A percentile compares a stretch with the other conserved stretches of the same genome.
phyloP scores from a whole-genome alignment of 2,797 vertebrate genomes.

The Xiphorhynchus erythropygius region DNA sequence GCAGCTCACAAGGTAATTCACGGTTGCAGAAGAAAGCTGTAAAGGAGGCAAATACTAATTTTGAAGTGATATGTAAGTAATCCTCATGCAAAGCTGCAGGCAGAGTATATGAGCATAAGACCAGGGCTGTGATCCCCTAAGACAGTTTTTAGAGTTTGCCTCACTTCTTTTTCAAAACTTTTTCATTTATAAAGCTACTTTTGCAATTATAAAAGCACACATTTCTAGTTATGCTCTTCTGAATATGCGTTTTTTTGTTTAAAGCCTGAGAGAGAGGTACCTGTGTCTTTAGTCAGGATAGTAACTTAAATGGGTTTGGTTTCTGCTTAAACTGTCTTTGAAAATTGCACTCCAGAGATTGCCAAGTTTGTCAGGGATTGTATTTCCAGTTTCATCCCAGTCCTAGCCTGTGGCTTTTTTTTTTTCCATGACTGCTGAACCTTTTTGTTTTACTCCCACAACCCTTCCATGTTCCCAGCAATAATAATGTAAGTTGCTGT shows the following conservation, averaged over 20 bases:
- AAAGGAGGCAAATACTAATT: not conserved
- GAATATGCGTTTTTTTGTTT: not conserved
- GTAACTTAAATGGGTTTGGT: not conserved
- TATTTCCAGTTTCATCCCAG: not conserved
- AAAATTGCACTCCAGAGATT: not conserved
- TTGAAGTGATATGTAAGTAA: not conserved
- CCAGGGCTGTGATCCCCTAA: not conserved
- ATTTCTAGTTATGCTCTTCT: not conserved
- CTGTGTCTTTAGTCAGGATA: not conserved
- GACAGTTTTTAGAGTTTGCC: not conserved
- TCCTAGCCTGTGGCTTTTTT: not conserved
- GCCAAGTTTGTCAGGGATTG: not conserved
- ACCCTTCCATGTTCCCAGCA: not conserved
- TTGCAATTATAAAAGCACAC: not conserved
- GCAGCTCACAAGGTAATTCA: not conserved
- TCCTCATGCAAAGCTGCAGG: not conserved
- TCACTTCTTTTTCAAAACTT: not conserved
- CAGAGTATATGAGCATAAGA: not conserved
- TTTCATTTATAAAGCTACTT: not conserved
- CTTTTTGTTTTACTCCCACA: not conserved
- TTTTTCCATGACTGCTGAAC: not conserved
- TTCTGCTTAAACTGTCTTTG: not conserved
- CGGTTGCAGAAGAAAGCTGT: not conserved
- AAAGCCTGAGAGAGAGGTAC: not conserved
- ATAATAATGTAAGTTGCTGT: not conserved